These are phyloP conservation scores for Lithobates pipiens DNA, from an alignment of 2,797 vertebrate species.

Conservation along the genomic window DNA sequence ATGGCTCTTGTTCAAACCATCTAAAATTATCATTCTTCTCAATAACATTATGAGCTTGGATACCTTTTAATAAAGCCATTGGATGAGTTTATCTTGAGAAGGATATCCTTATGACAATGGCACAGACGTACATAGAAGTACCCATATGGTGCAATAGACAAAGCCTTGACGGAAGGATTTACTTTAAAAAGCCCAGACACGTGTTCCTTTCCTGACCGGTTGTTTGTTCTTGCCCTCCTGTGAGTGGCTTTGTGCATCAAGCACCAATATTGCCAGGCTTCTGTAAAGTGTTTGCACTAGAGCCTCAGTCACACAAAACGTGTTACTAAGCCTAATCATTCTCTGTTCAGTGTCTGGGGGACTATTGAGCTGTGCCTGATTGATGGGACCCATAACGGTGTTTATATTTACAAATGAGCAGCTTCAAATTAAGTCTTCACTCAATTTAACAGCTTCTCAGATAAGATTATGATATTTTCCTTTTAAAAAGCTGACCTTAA, in stretches of 20 bases:
- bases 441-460: conserved; percentile 56
- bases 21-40: not conserved
- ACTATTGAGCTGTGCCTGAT: not conserved
- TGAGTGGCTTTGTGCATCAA: not conserved
- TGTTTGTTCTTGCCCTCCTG: not conserved
- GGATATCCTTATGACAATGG: not conserved
- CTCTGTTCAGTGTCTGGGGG: not conserved
- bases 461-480: conserved; percentile 56
- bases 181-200: not conserved
- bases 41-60: not conserved
- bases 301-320: not conserved
- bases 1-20: not conserved
- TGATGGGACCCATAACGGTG: not conserved
- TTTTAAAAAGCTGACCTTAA: conserved; percentile 42
- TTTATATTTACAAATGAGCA: conserved; percentile 23
- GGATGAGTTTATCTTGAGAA: not conserved
- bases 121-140: not conserved
- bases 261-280: conserved; percentile 4
- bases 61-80: not conserved
- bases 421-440: conserved; percentile 43
- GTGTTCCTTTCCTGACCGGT: not conserved
- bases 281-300: conserved; percentile 31
- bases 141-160: not conserved
- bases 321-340: conserved; percentile 2
- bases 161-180: not conserved